Percentiles rank a stretch among this genome's conserved stretches.
phyloP scores from a whole-genome alignment of 2,113 vertebrate species.

The Globicephala melas region DNA sequence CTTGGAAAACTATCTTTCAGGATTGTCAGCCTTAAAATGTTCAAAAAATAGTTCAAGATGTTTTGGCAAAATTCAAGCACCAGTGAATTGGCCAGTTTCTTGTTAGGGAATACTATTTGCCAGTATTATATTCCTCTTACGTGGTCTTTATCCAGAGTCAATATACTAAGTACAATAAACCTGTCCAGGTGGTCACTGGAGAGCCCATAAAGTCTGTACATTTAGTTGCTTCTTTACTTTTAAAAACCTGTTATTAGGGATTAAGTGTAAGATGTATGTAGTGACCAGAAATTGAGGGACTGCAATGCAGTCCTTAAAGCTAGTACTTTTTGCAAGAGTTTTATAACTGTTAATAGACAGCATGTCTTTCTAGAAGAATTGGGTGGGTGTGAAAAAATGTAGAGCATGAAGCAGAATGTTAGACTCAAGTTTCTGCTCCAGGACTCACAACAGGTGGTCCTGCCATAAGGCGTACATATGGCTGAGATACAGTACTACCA shows the following conservation, averaged over 20 bases:
- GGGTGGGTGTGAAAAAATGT: background rate
- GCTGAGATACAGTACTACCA: background rate
- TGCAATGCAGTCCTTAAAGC: background rate
- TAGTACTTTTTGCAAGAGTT: background rate
- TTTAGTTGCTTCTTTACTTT: background rate
- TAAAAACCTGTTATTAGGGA: background rate
- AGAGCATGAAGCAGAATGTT: background rate
- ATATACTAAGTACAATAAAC: background rate
- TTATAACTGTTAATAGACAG: background rate
- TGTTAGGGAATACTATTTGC: background rate
- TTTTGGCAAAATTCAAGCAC: background rate
- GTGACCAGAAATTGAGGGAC: background rate
- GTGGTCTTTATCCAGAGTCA: background rate
- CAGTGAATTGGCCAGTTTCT: background rate
- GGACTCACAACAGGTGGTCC: conserved; percentile 48
- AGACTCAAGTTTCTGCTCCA: background rate
- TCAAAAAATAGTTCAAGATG: conserved; percentile 3
- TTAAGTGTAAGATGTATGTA: background rate
- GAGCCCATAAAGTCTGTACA: background rate
- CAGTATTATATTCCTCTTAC: background rate
- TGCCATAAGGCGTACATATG: conserved; percentile 68
- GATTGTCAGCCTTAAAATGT: background rate
- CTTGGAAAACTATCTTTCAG: background rate
- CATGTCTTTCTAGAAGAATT: background rate
- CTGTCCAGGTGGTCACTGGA: background rate